Evolutionary conservation across 2,888 invertebrate genomes (phyloP), one percentile per base, ranked within the genome.

Genomic region (Mythimna ferrago): DNA sequence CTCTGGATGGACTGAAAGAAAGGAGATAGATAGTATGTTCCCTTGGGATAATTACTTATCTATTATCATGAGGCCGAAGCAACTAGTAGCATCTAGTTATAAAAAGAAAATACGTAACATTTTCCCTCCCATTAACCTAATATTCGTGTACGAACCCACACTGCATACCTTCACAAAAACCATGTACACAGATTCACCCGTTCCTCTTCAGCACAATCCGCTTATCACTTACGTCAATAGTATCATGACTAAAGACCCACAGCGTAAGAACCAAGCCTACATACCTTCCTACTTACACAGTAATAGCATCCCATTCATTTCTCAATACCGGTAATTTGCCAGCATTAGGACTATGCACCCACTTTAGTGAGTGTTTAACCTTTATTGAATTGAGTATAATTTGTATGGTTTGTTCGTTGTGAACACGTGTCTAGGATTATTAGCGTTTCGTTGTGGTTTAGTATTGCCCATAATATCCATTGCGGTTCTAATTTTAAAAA

Each of bases 271-370:
- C 6, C 44, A 35, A 70, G 54, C 76, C 83, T 51, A 76, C 72
- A 71, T 82, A 73, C 72, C 66, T 54, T 19, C 44, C 56, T 54
- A 54, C 58, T 65, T n/a, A 71, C 67, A 72, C 53, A 60, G 66
- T 71, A 77, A 80, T 56, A 83, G 64, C 63, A 21, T 69, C 71
- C 44, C 51, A 84, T 75, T 71, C 66, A 74, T 79, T 81, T 67
- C 73, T 48, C 71, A 79, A 79, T 70, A 48, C 51, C 61, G 48
- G 58, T 67, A 57, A 72, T 84, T 84, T 70, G 57, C 54, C n/a
- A 35, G 60, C 66, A 71, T 75, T 71, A 76, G 61, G 21, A 62
- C 53, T 14, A 48, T 26, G 56, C n/a, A 48, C 58, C 21, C 9
- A 53, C 56, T 41, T 41, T 61, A 61, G 80, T 64, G 56, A 57